Evolutionary conservation across 2,113 vertebrate genomes (phyloP), one percentile per base, ranked within the genome.

Genomic region (Dasyornis broadbenti): DNA sequence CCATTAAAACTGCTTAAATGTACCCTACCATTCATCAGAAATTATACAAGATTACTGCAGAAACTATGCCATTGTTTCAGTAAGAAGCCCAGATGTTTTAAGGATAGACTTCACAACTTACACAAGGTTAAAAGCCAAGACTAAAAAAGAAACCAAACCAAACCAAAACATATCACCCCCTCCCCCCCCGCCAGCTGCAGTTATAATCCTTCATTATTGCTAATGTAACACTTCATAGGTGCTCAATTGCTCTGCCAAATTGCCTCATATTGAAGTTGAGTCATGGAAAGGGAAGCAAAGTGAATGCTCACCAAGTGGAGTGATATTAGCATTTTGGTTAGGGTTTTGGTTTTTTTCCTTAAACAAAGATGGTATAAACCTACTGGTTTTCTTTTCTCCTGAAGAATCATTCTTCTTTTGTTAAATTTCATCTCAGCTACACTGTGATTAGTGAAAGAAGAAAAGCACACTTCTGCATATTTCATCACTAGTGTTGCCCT

Each of bases 11-110:
- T 97, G 97, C 97, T 98, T 98, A 98, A 98, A 98, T 96, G 97
- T 97, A 98, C 98, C 97, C 97, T 98, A 98, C 98, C 96, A 98
- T 98, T 98, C 98, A 98, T 95, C 97, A 98, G 97, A 97, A 98
- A 98, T 98, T 96, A 98, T 96, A 98, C 97, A 98, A 98, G 98
- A 98, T 98, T 97, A 97, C 96, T 94, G 84, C 88, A 92, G 92
- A 97, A 98, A 95, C 96, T 95, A 94, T 47, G 90, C 85, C 89
- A 98, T 98, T 98, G 98, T 98, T 98, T 98, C 97, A 96, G 63
- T 82, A 96, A 94, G 95, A 95, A 97, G 83, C 96, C 98, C 98
- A 99, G 98, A 98, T 99, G 98, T 98, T 98, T 96, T 96, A 95
- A 96, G 95, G 92, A 95, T 92, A 96, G 92, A 86, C 80, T 95